Base-by-base conservation (phyloP, 2,797 vertebrate genomes). In the Sebastes minor region DNA sequence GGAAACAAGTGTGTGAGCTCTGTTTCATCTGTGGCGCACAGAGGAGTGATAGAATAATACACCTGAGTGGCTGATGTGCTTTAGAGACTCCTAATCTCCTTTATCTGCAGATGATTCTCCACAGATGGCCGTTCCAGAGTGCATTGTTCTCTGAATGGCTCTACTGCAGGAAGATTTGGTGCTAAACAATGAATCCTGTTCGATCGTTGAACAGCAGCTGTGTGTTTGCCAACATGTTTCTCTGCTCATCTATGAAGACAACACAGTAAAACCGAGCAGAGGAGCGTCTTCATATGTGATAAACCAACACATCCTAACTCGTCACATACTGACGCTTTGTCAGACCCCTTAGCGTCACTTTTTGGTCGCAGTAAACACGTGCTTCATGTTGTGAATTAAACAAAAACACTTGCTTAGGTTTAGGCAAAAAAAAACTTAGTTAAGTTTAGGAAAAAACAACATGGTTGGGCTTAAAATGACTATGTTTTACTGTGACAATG, bases 11-110 rank as follows among this genome's bases (percentile, higher is more conserved):
- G 18, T 62, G 49, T 18, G 67, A 74, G 78, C 70, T 66, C 59
- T 65, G 22, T 7, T 76, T 66, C 69, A 53, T 83, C 67, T 64
- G 59, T 65, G 52, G 52, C 56, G 23, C 60, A 38, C 76, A 55
- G 56, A 80, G 49, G 27, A 82, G 30, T 16, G 25, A 52, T 46
- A 28, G 16, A 70, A 61, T 68, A 69, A 70, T 35, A 83, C 18
- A 83, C 55, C 71, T 72, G 68, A 83, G 74, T 35, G 70, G 63
- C 38, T 86, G 81, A 38, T 64, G 65, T 53, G 64, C 28, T 84
- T 80, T 78, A 33, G 23, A 79, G 23, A 62, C 38, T 46, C 42
- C 27, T 71, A 72, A 84, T 82, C 72, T 82, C 16, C 28, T 67
- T 64, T 55, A 73, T 70, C 38, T 79, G 20, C 16, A 70, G 20